Evolutionary conservation across 2,797 vertebrate genomes (phyloP).

Genomic region (Chanos chanos): DNA sequence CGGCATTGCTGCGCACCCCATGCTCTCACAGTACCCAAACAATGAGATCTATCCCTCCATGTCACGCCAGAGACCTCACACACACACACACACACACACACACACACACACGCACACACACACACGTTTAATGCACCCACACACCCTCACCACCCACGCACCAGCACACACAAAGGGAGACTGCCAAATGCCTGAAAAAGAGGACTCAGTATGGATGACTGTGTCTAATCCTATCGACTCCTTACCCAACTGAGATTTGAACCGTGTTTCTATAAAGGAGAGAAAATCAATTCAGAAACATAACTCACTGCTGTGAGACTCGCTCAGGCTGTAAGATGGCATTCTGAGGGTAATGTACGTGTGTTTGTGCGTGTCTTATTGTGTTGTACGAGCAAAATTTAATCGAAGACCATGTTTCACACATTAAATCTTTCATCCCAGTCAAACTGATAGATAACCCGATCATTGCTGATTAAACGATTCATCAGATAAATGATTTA

Average conservation of each 20-base stretch:
- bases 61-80: background rate
- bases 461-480: no score
- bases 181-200: conserved; percentile 50
- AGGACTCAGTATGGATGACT: conserved; percentile 33
- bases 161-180: conserved; percentile 23
- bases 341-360: background rate
- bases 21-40: conserved; percentile 3
- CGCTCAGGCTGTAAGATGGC: background rate
- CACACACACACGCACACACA: background rate
- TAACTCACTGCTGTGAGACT: background rate
- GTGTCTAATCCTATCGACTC: conserved; percentile 42
- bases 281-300: conserved; percentile 45
- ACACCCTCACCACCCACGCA: conserved; percentile 37
- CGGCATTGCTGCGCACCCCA: conserved; percentile 4
- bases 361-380: background rate
- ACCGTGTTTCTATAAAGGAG: conserved; percentile 20
- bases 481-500: no score
- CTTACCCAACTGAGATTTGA: background rate
- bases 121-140: conserved; percentile 6
- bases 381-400: no score
- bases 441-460: no score
- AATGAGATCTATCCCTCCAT: conserved; percentile 11
- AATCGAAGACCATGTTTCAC: no score
- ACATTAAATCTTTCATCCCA: no score
- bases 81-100: conserved; percentile 10